Conservation (phyloP, 2,113 vertebrate species). For the Passer montanus region DNA sequence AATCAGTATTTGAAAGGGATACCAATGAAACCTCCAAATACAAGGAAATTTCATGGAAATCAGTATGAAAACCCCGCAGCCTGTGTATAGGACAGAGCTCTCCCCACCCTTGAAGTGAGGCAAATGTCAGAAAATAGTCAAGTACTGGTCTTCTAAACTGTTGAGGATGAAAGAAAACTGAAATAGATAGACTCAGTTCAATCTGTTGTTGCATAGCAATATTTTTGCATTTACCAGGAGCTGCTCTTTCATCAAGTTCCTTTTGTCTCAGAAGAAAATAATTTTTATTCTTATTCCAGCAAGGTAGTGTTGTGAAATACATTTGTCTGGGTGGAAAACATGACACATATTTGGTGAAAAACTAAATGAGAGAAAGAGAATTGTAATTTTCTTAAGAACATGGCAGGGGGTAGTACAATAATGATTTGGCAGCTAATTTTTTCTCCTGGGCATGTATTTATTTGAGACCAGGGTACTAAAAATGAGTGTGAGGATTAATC, state of each 20-base stretch:
- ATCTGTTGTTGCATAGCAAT: conserved; percentile 53
- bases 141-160: background rate
- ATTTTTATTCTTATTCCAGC: conserved; percentile 3
- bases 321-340: conserved; percentile 17
- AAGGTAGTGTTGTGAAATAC: conserved; percentile 9
- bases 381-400: conserved; percentile 33
- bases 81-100: background rate
- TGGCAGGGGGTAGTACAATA: background rate
- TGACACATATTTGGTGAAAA: background rate
- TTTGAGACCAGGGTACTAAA: conserved; percentile 35
- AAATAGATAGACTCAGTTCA: background rate
- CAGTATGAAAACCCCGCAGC: background rate
- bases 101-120: background rate
- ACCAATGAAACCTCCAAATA: background rate
- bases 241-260: conserved; percentile 39
- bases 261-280: conserved; percentile 50
- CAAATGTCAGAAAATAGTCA: background rate
- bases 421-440: conserved; percentile 19
- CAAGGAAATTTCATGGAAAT: background rate
- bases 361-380: background rate
- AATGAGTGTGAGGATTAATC: conserved; percentile 18
- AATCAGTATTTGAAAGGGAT: background rate
- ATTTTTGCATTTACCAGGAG: conserved; percentile 10
- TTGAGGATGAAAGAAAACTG: background rate
- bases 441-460: conserved; percentile 31